A percentile compares a stretch with the other conserved stretches of the same genome.
These are phyloP conservation scores for Scolanthus callimorphus DNA, from an alignment of 92 coral and sea anemone species.

Conservation along the genomic window DNA sequence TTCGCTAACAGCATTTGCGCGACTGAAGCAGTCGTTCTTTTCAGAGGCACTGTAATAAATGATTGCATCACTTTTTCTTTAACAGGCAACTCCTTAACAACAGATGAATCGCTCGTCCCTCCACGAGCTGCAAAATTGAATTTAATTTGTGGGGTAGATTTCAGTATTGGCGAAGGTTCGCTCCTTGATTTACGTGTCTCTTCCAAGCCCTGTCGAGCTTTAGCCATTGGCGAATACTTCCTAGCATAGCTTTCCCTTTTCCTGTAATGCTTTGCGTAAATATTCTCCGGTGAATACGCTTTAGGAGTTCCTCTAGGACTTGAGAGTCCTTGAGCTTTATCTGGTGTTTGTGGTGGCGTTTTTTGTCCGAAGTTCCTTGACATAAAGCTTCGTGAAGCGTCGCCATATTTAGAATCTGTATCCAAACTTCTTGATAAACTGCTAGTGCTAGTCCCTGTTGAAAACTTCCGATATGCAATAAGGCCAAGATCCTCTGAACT, in stretches of 20 bases:
- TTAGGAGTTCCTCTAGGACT: constrained; percentile 6
- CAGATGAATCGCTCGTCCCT: constrained; percentile 3
- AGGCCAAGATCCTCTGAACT: constrained; percentile 92
- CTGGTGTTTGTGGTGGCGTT: constrained; percentile 1
- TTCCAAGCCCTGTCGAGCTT: constrained; percentile 5
- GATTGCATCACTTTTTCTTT: constrained; percentile 7
- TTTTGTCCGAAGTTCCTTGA: constrained; percentile 26
- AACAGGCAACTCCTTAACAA: constrained; percentile 3
- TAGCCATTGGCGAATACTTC: constrained; percentile 51
- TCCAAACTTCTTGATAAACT: constrained; percentile 21
- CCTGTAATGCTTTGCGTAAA: constrained; percentile 90
- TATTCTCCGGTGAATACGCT: constrained; percentile 51
- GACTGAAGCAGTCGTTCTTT: constrained; percentile 56
- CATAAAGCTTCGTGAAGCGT: constrained; percentile 22
- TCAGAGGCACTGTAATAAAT: constrained; percentile 8
- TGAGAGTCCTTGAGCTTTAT: background rate
- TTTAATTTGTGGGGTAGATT: constrained; percentile 57
- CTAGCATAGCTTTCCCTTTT: constrained; percentile 94
- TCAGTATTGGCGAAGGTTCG: constrained; percentile 44
- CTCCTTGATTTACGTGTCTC: background rate
- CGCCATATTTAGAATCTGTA: constrained; percentile 33
- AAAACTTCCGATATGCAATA: constrained; percentile 70
- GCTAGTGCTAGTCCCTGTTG: constrained; percentile 18
- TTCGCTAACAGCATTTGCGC: constrained; percentile 94
- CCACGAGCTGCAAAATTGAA: constrained; percentile 71